A percentile compares a stretch with the other conserved stretches of the same genome.
These are phyloP conservation scores for Microplitis deprimator DNA, from an alignment of 2,888 invertebrate species.

Conservation along the genomic window DNA sequence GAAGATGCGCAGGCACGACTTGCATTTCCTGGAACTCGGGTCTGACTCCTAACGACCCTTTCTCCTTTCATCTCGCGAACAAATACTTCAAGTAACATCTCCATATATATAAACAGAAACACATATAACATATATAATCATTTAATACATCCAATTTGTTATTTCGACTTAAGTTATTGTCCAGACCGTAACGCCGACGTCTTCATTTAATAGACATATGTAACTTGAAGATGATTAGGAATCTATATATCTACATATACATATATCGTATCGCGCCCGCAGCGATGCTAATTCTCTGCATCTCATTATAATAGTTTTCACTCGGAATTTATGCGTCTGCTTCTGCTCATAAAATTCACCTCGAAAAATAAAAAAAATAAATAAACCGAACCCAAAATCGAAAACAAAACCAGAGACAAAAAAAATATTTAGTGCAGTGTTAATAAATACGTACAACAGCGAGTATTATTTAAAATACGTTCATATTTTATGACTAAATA, in stretches of 20 bases:
- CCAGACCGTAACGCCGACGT: slow-evolving; percentile 9
- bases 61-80: slow-evolving; percentile 3
- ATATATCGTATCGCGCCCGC: too few relatives aligned
- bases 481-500: too few relatives aligned
- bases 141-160: slow-evolving; percentile 21
- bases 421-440: too few relatives aligned
- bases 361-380: too few relatives aligned
- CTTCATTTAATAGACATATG: slow-evolving; percentile 29
- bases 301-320: too few relatives aligned
- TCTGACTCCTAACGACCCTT: slow-evolving; percentile 38
- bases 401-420: too few relatives aligned
- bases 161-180: slow-evolving; percentile 15
- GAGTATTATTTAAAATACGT: too few relatives aligned
- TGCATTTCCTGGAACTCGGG: slow-evolving; percentile 57
- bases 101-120: slow-evolving; percentile 8
- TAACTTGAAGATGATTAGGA: slow-evolving; percentile 28
- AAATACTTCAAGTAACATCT: slow-evolving; percentile 14
- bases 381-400: too few relatives aligned
- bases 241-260: slow-evolving; percentile 24
- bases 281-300: too few relatives aligned
- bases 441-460: too few relatives aligned
- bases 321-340: not conserved
- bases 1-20: slow-evolving; percentile 64
- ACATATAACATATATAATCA: not conserved
- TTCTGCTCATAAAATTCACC: too few relatives aligned